phyloP scores from a whole-genome alignment of 2,797 vertebrate genomes.

The Protosalanx chinensis region DNA sequence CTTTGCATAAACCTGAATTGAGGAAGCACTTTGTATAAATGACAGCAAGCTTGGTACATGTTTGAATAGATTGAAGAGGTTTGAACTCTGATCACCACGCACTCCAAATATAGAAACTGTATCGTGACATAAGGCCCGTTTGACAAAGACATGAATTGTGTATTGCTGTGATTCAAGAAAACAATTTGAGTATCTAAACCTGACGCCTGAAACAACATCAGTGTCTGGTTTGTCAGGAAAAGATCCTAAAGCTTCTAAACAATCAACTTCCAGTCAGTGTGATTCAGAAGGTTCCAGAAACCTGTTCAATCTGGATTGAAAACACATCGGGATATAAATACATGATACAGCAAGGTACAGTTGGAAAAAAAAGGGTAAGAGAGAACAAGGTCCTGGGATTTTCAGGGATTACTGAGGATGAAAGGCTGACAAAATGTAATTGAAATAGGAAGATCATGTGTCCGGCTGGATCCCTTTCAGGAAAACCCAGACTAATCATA shows the following conservation, averaged over 20 bases:
- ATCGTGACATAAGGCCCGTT: conserved; percentile 32
- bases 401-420: conserved; percentile 41
- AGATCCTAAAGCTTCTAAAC: background rate
- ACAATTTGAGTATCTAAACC: conserved; percentile 2
- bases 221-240: background rate
- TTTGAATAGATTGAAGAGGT: conserved; percentile 28
- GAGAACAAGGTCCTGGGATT: conserved; percentile 12
- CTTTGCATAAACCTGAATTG: conserved; percentile 17
- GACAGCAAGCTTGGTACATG: conserved; percentile 38
- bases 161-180: background rate
- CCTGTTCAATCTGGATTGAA: background rate
- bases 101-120: conserved; percentile 32
- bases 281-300: background rate
- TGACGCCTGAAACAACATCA: background rate
- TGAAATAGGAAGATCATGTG: conserved; percentile 50
- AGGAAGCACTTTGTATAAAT: conserved; percentile 23
- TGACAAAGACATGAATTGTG: conserved; percentile 1
- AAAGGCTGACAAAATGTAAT: conserved; percentile 39
- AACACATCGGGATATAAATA: background rate
- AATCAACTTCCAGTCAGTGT: background rate
- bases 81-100: conserved; percentile 25
- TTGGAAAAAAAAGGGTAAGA: background rate
- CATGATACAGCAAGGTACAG: background rate
- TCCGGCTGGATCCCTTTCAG: conserved; percentile 41
- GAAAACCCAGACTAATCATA: conserved; percentile 34